Evolutionary conservation across 2,888 invertebrate species (phyloP).

Genomic region (Acanthacorydalis orientalis): DNA sequence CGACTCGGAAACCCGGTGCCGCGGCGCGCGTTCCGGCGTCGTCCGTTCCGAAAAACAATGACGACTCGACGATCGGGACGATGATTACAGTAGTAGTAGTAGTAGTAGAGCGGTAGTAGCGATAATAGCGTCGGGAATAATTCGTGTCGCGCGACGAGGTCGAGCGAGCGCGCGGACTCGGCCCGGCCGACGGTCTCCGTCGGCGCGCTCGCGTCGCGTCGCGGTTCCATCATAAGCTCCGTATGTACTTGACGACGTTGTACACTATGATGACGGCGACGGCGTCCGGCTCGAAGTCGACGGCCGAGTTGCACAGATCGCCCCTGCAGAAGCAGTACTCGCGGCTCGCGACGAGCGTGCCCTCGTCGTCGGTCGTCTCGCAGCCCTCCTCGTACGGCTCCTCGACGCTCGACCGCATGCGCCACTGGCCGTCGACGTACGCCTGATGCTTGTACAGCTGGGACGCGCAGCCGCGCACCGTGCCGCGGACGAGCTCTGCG

Average conservation of each 20-base stretch:
- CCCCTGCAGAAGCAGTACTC: conserved; percentile 63
- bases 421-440: conserved; percentile 46
- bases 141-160: too few relatives aligned
- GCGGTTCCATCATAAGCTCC: background rate
- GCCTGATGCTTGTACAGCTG: conserved; percentile 50
- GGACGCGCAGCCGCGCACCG: conserved; percentile 54
- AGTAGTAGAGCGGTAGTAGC: too few relatives aligned
- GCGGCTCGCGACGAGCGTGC: conserved; percentile 38
- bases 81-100: too few relatives aligned
- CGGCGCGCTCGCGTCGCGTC: background rate
- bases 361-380: conserved; percentile 41
- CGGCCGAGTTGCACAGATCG: conserved; percentile 50
- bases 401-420: conserved; percentile 41
- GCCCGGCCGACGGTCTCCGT: too few relatives aligned
- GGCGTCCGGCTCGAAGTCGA: conserved; percentile 22
- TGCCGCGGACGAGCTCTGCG: conserved; percentile 40
- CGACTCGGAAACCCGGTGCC: conserved; percentile 74
- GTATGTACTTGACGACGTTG: conserved; percentile 35
- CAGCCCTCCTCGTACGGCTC: conserved; percentile 61
- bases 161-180: too few relatives aligned
- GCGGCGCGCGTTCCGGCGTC: conserved; percentile 75
- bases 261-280: conserved; percentile 44
- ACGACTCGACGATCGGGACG: conserved; percentile 48
- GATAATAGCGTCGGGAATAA: too few relatives aligned
- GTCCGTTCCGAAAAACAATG: conserved; percentile 81